Conservation (phyloP, 2,797 vertebrate species). For the Xenops minutus region DNA sequence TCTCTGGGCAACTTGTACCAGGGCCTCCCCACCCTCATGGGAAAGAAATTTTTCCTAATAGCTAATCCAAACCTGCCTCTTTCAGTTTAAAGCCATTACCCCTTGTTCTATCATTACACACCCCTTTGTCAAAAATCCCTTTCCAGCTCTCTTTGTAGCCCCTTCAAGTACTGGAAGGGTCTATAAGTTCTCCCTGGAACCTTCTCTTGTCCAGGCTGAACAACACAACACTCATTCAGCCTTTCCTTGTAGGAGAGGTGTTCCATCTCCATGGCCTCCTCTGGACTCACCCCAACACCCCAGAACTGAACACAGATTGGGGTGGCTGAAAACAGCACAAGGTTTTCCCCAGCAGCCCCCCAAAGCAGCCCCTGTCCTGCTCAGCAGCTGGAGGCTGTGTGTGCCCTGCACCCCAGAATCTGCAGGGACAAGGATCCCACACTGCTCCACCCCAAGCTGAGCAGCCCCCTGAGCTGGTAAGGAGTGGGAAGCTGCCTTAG, state of each 20-base stretch:
- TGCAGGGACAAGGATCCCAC: too few relatives aligned
- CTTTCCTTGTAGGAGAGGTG: not conserved
- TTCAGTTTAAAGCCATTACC: not conserved
- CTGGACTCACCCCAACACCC: not conserved
- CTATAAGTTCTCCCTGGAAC: not conserved
- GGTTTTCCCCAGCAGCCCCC: not conserved
- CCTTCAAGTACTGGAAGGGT: not conserved
- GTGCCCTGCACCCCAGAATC: not conserved
- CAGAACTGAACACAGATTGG: not conserved
- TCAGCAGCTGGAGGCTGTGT: not conserved
- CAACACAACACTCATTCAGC: too few relatives aligned
- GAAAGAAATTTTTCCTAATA: not conserved
- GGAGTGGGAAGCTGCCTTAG: not conserved
- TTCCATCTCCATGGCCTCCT: not conserved
- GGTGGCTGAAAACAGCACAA: not conserved
- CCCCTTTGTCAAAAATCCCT: not conserved
- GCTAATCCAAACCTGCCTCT: not conserved
- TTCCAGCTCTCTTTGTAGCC: not conserved
- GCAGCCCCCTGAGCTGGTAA: fast-evolving
- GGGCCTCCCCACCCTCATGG: fast-evolving
- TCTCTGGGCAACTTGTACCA: not conserved
- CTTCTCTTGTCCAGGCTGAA: not conserved
- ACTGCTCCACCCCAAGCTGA: not conserved
- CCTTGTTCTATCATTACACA: not conserved
- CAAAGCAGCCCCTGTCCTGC: not conserved